A percentile compares a stretch with the other conserved stretches of the same genome.
These are phyloP conservation scores for Osedax frankpressi DNA, from an alignment of 2,888 invertebrate genomes.

Conservation along the genomic window DNA sequence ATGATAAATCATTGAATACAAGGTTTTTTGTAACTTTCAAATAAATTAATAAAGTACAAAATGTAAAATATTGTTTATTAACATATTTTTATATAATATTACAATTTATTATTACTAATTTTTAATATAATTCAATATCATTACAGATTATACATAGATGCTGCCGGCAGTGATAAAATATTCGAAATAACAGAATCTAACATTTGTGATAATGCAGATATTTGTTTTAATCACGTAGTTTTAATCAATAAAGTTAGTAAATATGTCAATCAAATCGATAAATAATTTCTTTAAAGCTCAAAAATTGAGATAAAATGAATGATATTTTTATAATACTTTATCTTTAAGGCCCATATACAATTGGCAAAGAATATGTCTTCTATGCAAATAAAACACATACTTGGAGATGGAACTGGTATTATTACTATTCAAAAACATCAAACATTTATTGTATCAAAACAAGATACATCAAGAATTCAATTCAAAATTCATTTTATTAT, in stretches of 20 bases:
- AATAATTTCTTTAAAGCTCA: too few species aligned
- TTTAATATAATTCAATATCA: background rate
- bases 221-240: constrained; percentile 30
- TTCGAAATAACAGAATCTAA: background rate
- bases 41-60: background rate
- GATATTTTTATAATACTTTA: background rate
- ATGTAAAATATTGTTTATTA: background rate
- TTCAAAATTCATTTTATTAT: background rate
- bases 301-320: too few species aligned
- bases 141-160: background rate
- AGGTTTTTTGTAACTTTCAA: background rate
- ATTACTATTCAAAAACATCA: background rate
- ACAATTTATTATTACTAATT: background rate
- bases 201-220: constrained; percentile 17
- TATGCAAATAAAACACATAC: background rate
- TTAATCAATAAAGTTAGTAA: background rate
- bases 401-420: background rate
- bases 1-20: background rate
- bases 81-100: background rate
- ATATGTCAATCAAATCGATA: background rate
- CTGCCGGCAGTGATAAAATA: background rate
- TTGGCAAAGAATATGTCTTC: background rate
- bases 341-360: background rate
- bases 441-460: background rate
- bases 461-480: too few species aligned